These are phyloP conservation scores for Apis florea DNA, from an alignment of 1,140 invertebrate species.

Conservation along the genomic window DNA sequence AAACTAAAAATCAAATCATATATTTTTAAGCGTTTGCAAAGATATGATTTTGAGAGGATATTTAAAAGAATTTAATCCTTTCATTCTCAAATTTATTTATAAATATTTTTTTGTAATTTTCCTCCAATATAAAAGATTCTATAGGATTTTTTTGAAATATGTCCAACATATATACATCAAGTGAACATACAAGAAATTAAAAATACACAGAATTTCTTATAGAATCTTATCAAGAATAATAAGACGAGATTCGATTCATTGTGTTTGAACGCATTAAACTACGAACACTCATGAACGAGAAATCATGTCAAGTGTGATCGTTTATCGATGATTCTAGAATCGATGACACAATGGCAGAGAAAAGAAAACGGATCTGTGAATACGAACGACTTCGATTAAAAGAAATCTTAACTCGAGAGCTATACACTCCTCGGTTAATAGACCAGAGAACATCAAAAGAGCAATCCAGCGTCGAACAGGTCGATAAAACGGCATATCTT, in stretches of 20 bases:
- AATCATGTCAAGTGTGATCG: constrained; percentile 16
- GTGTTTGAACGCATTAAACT: not conserved
- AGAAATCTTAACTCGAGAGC: constrained; percentile 17
- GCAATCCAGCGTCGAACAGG: not conserved
- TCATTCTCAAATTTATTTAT: too few species aligned
- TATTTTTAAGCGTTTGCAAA: too few species aligned
- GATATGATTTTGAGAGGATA: too few species aligned
- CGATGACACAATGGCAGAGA: constrained; percentile 1
- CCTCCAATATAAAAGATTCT: too few species aligned
- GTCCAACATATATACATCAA: too few species aligned
- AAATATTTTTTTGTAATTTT: too few species aligned
- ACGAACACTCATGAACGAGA: not conserved
- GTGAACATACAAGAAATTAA: too few species aligned
- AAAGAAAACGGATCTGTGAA: constrained; percentile 11
- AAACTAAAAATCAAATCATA: too few species aligned
- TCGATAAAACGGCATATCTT: not conserved
- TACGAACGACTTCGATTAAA: constrained; percentile 24
- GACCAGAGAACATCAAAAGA: constrained; percentile 26
- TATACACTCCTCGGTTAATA: not conserved
- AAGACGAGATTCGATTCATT: not conserved
- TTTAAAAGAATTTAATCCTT: too few species aligned
- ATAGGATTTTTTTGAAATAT: too few species aligned
- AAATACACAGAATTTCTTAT: too few species aligned
- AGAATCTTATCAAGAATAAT: not conserved
- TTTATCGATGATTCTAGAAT: not conserved